Conservation (phyloP, 2,797 vertebrate genomes). For the Kryptopterus vitreolus region DNA sequence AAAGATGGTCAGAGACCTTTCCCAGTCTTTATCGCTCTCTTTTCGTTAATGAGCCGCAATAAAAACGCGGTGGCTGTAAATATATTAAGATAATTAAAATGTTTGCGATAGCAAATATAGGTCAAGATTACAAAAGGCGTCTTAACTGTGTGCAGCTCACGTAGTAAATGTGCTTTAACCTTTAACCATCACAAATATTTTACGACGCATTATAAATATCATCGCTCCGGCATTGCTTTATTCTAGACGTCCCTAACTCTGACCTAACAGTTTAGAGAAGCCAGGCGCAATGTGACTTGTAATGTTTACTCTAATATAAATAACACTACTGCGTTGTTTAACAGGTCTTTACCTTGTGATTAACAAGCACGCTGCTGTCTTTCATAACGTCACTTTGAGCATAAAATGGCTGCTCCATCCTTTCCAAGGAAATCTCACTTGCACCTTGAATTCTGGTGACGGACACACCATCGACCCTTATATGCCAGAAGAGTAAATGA, state of each 20-base stretch:
- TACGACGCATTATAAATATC: conserved; percentile 8
- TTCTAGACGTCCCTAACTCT: background rate
- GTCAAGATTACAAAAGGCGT: background rate
- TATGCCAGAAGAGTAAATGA: conserved; percentile 81
- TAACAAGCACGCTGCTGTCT: conserved; percentile 72
- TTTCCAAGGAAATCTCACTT: conserved; percentile 90
- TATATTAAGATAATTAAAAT: conserved; percentile 9
- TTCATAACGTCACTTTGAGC: conserved; percentile 81
- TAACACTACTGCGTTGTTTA: background rate
- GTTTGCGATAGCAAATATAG: conserved; percentile 12
- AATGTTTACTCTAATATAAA: conserved; percentile 11
- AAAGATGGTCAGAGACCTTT: conserved; percentile 80
- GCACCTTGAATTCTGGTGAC: conserved; percentile 84
- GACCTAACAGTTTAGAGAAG: background rate
- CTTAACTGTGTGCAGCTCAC: background rate
- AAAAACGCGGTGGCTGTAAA: background rate
- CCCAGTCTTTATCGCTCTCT: conserved; percentile 20
- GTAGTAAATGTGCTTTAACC: background rate
- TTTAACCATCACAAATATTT: background rate
- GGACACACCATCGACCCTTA: conserved; percentile 86
- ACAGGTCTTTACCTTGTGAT: conserved; percentile 80
- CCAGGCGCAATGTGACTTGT: background rate
- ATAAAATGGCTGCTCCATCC: conserved; percentile 90
- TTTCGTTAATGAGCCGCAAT: background rate
- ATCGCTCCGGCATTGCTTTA: background rate